Conservation (phyloP, 2,888 invertebrate species). For the Leistus spinibarbis region DNA sequence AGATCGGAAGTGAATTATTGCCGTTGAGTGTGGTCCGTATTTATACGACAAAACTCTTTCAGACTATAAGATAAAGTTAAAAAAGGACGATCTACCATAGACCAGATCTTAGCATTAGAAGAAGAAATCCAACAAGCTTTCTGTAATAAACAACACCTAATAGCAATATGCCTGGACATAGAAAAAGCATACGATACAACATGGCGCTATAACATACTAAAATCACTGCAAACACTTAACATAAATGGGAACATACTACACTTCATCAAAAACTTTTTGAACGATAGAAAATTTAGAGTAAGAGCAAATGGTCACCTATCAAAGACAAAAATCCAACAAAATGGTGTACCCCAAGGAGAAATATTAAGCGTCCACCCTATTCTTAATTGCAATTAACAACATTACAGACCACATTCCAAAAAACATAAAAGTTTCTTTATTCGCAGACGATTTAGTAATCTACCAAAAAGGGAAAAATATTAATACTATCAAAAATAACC, state of each 20-base stretch:
- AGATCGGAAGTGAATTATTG: too few relatives aligned
- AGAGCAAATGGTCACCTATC: constrained; percentile 2
- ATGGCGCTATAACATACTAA: too few relatives aligned
- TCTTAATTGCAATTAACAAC: not conserved
- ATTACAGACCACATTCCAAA: not conserved
- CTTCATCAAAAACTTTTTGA: constrained; percentile 3
- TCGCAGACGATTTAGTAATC: not conserved
- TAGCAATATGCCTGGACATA: too few relatives aligned
- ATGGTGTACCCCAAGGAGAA: constrained; percentile 14
- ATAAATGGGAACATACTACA: constrained; percentile 5
- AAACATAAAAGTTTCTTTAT: not conserved
- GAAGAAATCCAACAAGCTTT: constrained; percentile 7
- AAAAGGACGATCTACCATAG: constrained; percentile 1
- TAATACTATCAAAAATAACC: not conserved
- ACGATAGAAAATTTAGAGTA: constrained; percentile 4
- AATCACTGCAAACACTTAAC: too few relatives aligned
- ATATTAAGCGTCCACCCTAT: not conserved
- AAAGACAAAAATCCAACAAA: not conserved
- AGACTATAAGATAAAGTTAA: too few relatives aligned
- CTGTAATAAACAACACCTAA: constrained; percentile 5
- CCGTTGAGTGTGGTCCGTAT: too few relatives aligned
- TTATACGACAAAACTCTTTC: too few relatives aligned
- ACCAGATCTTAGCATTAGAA: not conserved
- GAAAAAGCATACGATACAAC: too few relatives aligned
- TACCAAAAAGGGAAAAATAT: not conserved